Evolutionary conservation across 2,113 vertebrate species (phyloP).

Genomic region (Myocastor coypus): DNA sequence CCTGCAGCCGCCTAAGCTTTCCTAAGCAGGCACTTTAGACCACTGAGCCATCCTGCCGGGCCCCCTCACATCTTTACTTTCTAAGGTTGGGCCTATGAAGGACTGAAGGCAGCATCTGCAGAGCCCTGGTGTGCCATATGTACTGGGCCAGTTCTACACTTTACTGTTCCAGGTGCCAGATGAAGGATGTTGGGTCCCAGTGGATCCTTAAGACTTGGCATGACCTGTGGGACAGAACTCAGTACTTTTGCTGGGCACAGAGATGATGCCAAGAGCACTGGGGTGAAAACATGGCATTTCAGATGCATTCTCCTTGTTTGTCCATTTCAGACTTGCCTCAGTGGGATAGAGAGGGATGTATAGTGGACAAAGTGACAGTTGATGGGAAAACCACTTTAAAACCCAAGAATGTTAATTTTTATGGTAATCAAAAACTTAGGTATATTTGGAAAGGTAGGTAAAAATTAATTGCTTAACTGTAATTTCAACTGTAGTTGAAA

Average conservation of each 20-base stretch:
- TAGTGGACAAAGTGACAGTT: not conserved
- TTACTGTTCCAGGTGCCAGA: not conserved
- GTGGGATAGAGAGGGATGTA: not conserved
- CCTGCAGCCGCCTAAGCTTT: too few species aligned
- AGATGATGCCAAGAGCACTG: not conserved
- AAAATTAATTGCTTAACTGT: slow-evolving; percentile 12
- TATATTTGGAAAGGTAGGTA: slow-evolving; percentile 19
- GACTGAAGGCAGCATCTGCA: not conserved
- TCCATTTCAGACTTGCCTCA: not conserved
- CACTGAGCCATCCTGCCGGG: too few species aligned
- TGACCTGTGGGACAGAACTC: not conserved
- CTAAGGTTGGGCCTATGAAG: not conserved
- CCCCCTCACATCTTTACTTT: too few species aligned
- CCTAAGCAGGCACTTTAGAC: too few species aligned
- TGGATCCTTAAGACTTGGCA: not conserved
- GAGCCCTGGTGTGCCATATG: not conserved
- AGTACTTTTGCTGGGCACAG: not conserved
- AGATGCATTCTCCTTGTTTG: not conserved
- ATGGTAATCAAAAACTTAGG: not conserved
- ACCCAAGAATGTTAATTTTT: not conserved
- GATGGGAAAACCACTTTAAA: slow-evolving; percentile 15
- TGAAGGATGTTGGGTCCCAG: not conserved
- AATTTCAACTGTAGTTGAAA: not conserved
- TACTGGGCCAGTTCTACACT: not conserved
- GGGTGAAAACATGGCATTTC: not conserved